Conservation (phyloP, 2,888 invertebrate species). For the Diplazon laetatorius region DNA sequence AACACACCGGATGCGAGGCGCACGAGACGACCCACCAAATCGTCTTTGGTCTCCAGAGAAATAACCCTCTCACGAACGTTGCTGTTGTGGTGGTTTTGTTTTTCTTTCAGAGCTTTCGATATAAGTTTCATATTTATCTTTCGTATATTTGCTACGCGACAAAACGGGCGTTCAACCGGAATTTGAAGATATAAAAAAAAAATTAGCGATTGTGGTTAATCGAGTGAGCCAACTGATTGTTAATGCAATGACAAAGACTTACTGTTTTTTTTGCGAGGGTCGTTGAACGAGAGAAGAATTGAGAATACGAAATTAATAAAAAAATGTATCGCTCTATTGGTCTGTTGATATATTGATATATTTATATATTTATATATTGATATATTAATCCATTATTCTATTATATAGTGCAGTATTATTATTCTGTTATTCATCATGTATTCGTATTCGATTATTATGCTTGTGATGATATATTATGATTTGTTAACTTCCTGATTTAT, state of each 20-base stretch:
- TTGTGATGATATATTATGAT: no score
- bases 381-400: no score
- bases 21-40: constrained; percentile 10
- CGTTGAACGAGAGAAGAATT: not conserved
- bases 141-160: no score
- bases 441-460: no score
- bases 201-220: constrained; percentile 49
- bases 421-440: no score
- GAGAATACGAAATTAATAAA: constrained; percentile 48
- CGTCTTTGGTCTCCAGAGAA: constrained; percentile 35
- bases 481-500: no score
- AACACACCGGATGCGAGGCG: constrained; percentile 57
- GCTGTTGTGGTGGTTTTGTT: not conserved
- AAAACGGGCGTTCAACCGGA: constrained; percentile 7
- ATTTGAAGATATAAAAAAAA: not conserved
- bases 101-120: not conserved
- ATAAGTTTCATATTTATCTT: no score
- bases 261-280: constrained; percentile 19
- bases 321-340: no score
- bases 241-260: constrained; percentile 20
- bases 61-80: constrained; percentile 8
- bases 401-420: no score
- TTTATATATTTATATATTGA: no score
- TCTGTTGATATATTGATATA: no score
- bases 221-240: constrained; percentile 47